Evolutionary conservation across 2,888 invertebrate genomes (phyloP), one percentile per base, ranked within the genome.

Genomic region (Ophraella communa): DNA sequence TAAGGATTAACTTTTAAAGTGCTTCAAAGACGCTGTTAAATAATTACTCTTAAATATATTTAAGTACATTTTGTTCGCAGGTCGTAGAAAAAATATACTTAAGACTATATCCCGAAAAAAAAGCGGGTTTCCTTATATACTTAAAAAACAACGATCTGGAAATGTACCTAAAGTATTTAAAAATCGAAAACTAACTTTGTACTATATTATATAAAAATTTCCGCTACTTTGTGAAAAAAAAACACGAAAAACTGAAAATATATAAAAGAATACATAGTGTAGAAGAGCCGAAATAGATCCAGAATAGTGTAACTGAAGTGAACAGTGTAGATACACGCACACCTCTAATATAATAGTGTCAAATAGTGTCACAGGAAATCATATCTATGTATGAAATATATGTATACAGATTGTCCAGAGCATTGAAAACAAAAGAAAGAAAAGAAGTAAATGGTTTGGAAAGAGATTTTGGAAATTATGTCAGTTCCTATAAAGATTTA

Each of bases 251-350:
- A 63, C 33, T 52, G 35, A 58, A 66, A 67, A 54, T 64, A 64
- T 62, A 65, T 54, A 59, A 51, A 62, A 51, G 65, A 62, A 17
- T 27, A 51, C 17, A 24, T 51, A 51, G 65, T 64, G 67, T 66
- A 63, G 66, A 62, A 65, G 55, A 65, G 62, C 61, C 49, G 63
- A 64, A 49, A 53, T 65, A 67, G 64, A 56, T 62, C 66, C 60
- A 64, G 33, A 66, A 51, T 73, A 75, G 73, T 73, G 73, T 72
- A 73, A 69, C 70, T 67, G 69, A 74, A 72, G 70, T 71, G 73
- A 68, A 73, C 35, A 74, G 71, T 80, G 78, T 79, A 80, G 79
- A 77, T 78, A 79, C 73, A 74, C 77, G 78, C 79, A 78, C 78
- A 78, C 76, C 76, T 76, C 75, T 76, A 72, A 76, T 74, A 33